phyloP scores from a whole-genome alignment of 2,113 vertebrate species.

The Tetrao urogallus region DNA sequence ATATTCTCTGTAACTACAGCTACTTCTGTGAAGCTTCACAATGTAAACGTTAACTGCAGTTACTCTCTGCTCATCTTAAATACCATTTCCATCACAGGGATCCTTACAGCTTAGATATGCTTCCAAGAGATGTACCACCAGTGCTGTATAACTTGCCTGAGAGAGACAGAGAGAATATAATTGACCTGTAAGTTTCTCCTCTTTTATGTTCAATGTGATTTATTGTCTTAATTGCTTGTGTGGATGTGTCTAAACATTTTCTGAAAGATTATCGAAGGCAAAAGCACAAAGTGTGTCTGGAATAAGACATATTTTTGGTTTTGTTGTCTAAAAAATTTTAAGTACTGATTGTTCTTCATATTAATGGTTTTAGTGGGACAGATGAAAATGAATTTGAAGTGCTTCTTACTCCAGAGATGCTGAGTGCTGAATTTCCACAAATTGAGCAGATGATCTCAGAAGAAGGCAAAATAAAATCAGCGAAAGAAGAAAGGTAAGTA shows the following conservation, averaged over 20 bases:
- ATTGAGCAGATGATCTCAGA: not conserved
- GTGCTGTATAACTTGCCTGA: constrained; percentile 61
- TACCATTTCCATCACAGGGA: constrained; percentile 68
- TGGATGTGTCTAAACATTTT: not conserved
- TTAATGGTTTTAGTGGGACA: constrained; percentile 69
- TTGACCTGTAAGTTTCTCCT: constrained; percentile 61
- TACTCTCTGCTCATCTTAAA: not conserved
- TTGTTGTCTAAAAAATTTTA: not conserved
- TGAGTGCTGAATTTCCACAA: constrained; percentile 84
- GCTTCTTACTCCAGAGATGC: constrained; percentile 86
- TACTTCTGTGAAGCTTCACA: not conserved
- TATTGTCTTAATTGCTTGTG: not conserved
- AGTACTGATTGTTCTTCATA: not conserved
- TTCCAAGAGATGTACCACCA: constrained; percentile 73
- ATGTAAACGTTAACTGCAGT: not conserved
- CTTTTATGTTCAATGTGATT: not conserved
- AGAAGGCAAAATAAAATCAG: not conserved
- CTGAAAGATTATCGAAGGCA: not conserved
- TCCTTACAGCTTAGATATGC: constrained; percentile 72
- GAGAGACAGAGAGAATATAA: constrained; percentile 74
- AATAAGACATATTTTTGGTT: not conserved
- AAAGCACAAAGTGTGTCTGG: not conserved
- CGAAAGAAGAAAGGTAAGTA: constrained; percentile 14
- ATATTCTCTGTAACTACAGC: not conserved
- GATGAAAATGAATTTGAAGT: constrained; percentile 70